Conservation (phyloP, 2,888 invertebrate genomes). For the Nephrotoma flavescens region DNA sequence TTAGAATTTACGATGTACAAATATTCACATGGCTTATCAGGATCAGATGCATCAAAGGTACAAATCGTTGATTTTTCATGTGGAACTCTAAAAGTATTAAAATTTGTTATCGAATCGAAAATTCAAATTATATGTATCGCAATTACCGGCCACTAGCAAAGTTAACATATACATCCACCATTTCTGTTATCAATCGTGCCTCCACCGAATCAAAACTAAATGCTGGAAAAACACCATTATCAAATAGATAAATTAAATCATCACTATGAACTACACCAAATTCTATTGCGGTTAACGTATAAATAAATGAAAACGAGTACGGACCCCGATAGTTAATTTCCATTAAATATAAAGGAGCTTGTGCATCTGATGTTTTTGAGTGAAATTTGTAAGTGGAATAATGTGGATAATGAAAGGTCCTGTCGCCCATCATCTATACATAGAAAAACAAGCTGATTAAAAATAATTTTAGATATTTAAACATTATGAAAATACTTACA, state of each 20-base stretch:
- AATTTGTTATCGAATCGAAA: no score
- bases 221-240: neutral
- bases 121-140: neutral
- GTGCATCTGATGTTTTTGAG: neutral
- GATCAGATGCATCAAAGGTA: neutral
- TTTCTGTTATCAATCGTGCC: neutral
- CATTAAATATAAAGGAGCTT: neutral
- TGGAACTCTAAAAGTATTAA: neutral
- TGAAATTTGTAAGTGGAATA: slow-evolving; percentile 23
- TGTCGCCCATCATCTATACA: slow-evolving; percentile 36
- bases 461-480: neutral
- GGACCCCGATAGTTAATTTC: neutral
- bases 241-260: slow-evolving; percentile 19
- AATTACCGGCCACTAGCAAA: neutral
- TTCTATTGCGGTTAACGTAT: neutral
- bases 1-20: neutral
- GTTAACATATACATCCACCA: neutral
- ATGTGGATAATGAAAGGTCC: slow-evolving; percentile 33
- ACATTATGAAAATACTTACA: slow-evolving; percentile 13
- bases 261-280: slow-evolving; percentile 33
- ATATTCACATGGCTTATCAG: neutral
- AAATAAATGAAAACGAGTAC: neutral
- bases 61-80: neutral
- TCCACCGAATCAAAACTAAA: neutral
- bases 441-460: slow-evolving; percentile 6